Base-by-base conservation (phyloP, 2,113 vertebrate species). In the Arenaria interpres region DNA sequence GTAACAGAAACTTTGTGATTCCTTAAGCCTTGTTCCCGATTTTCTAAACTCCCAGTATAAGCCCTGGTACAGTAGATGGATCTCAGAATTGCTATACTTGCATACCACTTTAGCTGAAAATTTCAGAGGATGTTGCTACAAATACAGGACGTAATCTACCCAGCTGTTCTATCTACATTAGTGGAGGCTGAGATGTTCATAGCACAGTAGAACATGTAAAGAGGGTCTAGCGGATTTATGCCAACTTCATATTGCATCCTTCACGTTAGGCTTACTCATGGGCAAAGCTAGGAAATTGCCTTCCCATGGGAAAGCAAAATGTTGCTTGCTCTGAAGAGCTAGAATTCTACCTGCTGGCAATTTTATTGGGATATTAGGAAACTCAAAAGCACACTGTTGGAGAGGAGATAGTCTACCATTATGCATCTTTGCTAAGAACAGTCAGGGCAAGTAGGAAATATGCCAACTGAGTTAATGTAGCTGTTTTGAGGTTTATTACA, bases 401-500 rank as follows among this genome's bases (percentile, higher is more conserved):
- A 28, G 25, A 88, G 23, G 56, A 80, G 54, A 53, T 18, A 28
- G 33, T 22, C 11, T 68, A 28, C 19, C 53, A 53, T 82, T 73
- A 57, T 45, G 25, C 28, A 66, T 66, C 78, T 88, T 80, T 77
- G 50, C 53, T 83, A 73, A 89, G 39, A 54, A 66, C 39, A 45
- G 46, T 83, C 59, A 93, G 43, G 75, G 53, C 56, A 88, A 66
- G 81, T 9, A 89, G 23, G 57, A 97, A 96, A 95, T 78, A 79
- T 2, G 35, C 73, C 64, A 62, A 4, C 17, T 3, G 59, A 95
- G 80, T 32, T 88, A 91, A 73, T n/a, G 69, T 85, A 97, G 95
- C 92, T 96, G 93, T 76, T 97, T 66, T 66, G 54, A 77, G 56
- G 53, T 87, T 94, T 85, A 97, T 96, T 95, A 92, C 67, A 37